Conservation (phyloP, 2,113 vertebrate species). For the Psilopogon haemacephalus region DNA sequence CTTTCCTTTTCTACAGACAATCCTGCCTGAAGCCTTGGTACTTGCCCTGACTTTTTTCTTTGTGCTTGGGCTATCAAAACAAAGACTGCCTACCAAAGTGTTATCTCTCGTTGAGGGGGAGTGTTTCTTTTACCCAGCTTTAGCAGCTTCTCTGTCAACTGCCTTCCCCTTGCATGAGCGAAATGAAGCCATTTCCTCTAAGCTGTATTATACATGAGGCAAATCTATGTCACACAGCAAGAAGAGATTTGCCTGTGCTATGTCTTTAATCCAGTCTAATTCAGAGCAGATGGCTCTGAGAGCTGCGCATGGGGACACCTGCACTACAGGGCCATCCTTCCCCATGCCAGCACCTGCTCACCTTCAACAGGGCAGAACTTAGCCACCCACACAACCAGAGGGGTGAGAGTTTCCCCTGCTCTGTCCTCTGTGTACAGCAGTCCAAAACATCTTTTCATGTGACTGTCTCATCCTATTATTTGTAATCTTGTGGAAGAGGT, state of each 20-base stretch:
- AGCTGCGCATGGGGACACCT: background rate
- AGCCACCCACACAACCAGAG: fast-evolving
- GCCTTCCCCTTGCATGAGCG: background rate
- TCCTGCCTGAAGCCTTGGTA: background rate
- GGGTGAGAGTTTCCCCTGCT: background rate
- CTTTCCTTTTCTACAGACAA: background rate
- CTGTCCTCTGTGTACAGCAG: fast-evolving
- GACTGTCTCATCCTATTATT: background rate
- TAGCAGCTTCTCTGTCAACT: background rate
- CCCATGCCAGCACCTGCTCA: fast-evolving
- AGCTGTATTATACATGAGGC: constrained; percentile 3
- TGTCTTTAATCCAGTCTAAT: constrained; percentile 43
- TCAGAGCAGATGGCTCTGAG: constrained; percentile 36
- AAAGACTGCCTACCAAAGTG: background rate
- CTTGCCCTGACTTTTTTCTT: background rate
- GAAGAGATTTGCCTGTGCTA: background rate
- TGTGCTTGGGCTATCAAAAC: background rate
- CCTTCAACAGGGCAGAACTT: background rate
- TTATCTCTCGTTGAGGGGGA: background rate
- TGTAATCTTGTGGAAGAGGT: constrained; percentile 11
- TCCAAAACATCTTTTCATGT: background rate
- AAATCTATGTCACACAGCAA: constrained; percentile 2
- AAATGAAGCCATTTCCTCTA: background rate
- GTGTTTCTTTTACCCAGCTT: background rate
- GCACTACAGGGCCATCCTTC: fast-evolving